A percentile compares a stretch with the other conserved stretches of the same genome.
These are phyloP conservation scores for Vesta saturnalis DNA, from an alignment of 2,888 invertebrate species.

Conservation along the genomic window DNA sequence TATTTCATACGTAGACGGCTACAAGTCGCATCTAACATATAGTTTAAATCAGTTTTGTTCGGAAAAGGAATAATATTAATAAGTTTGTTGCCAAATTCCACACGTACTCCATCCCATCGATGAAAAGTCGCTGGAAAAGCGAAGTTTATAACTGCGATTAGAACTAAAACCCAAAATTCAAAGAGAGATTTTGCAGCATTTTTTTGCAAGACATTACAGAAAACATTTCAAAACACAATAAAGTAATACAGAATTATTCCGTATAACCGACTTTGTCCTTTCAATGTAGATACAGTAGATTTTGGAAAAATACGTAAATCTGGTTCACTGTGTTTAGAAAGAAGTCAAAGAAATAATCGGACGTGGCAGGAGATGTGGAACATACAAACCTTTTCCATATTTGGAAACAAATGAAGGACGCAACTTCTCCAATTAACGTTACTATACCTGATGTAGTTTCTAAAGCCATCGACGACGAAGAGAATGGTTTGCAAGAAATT, in stretches of 20 bases:
- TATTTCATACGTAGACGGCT: slow-evolving; percentile 57
- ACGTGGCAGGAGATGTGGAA: too few species aligned
- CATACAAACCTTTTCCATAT: not conserved
- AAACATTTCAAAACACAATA: not conserved
- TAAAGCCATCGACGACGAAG: not conserved
- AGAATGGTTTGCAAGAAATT: not conserved
- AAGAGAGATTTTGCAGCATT: not conserved
- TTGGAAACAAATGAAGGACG: not conserved
- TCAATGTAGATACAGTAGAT: not conserved
- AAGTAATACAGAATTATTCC: too few species aligned
- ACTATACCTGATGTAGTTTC: not conserved
- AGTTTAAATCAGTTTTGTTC: slow-evolving; percentile 55
- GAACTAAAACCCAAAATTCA: not conserved
- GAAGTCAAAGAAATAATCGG: not conserved
- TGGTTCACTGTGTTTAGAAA: too few species aligned
- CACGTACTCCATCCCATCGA: slow-evolving; percentile 57
- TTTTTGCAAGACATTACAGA: not conserved
- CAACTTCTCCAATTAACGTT: not conserved
- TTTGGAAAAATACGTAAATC: not conserved
- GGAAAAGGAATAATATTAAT: slow-evolving; percentile 52
- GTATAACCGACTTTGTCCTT: not conserved
- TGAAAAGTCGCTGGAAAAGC: slow-evolving; percentile 49
- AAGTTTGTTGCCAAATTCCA: slow-evolving; percentile 53
- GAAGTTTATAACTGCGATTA: not conserved
- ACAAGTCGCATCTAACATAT: slow-evolving; percentile 53